phyloP scores from a whole-genome alignment of 2,797 vertebrate species.

The Notamacropus eugenii region DNA sequence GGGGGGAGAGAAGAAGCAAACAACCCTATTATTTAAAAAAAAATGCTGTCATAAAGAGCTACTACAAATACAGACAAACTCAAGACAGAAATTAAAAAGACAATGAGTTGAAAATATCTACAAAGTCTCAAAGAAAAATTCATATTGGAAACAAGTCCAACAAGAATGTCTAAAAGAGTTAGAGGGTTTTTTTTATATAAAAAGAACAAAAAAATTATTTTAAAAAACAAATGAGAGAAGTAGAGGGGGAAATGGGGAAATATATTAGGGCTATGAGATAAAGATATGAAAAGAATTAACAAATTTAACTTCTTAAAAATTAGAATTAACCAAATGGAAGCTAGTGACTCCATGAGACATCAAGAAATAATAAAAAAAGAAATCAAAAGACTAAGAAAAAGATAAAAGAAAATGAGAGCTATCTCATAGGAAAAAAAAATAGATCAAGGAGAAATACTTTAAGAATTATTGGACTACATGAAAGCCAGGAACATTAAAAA shows the following conservation, averaged over 20 bases:
- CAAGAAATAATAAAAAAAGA: background rate
- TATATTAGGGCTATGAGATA: background rate
- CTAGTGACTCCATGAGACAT: background rate
- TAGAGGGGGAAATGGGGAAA: background rate
- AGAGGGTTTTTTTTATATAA: background rate
- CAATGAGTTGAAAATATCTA: background rate
- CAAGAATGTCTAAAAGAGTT: background rate
- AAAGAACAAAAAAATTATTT: background rate
- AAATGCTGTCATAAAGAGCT: background rate
- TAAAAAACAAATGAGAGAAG: background rate
- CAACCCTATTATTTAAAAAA: background rate
- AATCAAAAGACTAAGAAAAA: background rate
- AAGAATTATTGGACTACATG: background rate
- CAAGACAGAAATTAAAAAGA: background rate
- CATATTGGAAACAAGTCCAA: background rate
- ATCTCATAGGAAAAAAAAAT: constrained; percentile 6
- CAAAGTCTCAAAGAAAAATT: background rate
- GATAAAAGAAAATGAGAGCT: background rate
- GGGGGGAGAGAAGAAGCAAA: background rate
- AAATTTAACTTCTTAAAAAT: background rate
- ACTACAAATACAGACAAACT: background rate
- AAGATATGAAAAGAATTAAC: background rate
- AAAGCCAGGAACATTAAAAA: constrained; percentile 37
- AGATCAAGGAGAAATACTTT: background rate
- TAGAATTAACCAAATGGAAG: background rate